A percentile compares a stretch with the other conserved stretches of the same genome.
These are phyloP conservation scores for Datnioides undecimradiatus DNA, from an alignment of 2,113 vertebrate species.

Conservation along the genomic window DNA sequence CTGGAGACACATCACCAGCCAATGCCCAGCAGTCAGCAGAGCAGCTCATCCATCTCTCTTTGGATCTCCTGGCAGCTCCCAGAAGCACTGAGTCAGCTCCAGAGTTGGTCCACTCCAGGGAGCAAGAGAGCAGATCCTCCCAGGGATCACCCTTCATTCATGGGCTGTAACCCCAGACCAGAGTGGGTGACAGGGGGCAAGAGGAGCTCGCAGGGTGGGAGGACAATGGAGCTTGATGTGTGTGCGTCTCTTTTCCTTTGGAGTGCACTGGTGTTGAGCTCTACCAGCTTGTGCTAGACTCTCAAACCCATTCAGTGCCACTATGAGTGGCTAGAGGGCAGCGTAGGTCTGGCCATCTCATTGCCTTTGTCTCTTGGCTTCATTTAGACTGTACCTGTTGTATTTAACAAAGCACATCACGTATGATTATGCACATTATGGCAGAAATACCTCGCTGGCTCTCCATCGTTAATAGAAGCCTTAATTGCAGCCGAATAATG, in stretches of 20 bases:
- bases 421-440: slow-evolving; percentile 47
- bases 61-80: slow-evolving; percentile 74
- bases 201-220: slow-evolving; percentile 30
- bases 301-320: slow-evolving; percentile 42
- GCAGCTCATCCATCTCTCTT: slow-evolving; percentile 79
- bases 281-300: slow-evolving; percentile 42
- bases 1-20: slow-evolving; percentile 47
- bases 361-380: slow-evolving; percentile 35
- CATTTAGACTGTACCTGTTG: slow-evolving; percentile 41
- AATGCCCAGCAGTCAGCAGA: slow-evolving; percentile 37
- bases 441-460: slow-evolving; percentile 43
- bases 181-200: slow-evolving; percentile 64
- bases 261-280: slow-evolving; percentile 47
- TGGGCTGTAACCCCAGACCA: slow-evolving; percentile 67
- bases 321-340: slow-evolving; percentile 57
- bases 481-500: slow-evolving; percentile 69
- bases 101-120: slow-evolving; percentile 68
- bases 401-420: slow-evolving; percentile 46
- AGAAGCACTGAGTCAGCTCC: slow-evolving; percentile 72
- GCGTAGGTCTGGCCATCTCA: slow-evolving; percentile 26
- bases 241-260: slow-evolving; percentile 37
- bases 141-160: slow-evolving; percentile 70
- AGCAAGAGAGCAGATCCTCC: slow-evolving; percentile 66
- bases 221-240: slow-evolving; percentile 64
- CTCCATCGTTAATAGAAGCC: slow-evolving; percentile 47